Evolutionary conservation across 35 echinoderm and acorn worm genomes (phyloP).

Genomic region (Holothuria glaberrima): DNA sequence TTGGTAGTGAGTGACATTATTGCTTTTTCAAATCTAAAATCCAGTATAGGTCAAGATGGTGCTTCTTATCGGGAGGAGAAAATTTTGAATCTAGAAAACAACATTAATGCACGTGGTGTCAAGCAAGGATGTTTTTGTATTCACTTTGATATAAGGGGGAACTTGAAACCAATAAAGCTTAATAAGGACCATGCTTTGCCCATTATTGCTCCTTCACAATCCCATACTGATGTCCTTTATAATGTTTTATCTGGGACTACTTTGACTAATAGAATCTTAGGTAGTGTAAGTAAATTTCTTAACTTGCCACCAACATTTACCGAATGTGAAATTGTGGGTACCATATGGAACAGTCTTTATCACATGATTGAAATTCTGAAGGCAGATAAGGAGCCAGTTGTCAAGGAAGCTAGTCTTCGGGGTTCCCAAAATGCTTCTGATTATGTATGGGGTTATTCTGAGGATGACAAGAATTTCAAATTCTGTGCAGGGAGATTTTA

Average conservation of each 20-base stretch:
- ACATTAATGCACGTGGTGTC: constrained; percentile 18
- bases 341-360: constrained; percentile 54
- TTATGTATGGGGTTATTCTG: constrained; percentile 68
- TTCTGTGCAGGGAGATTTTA: constrained; percentile 66
- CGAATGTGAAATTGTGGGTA: constrained; percentile 10
- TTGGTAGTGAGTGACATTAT: constrained; percentile 10
- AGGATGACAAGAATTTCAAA: constrained; percentile 26
- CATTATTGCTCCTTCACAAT: not conserved
- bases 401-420: not conserved
- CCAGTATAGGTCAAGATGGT: not conserved
- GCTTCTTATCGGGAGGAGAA: constrained; percentile 5
- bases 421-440: constrained; percentile 40
- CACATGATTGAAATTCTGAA: constrained; percentile 61
- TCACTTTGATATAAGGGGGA: constrained; percentile 15
- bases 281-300: not conserved
- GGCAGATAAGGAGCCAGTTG: constrained; percentile 37
- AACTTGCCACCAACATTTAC: not conserved
- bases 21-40: not conserved
- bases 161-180: constrained; percentile 25
- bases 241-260: not conserved
- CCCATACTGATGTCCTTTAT: not conserved
- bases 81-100: constrained; percentile 29
- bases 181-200: constrained; percentile 40
- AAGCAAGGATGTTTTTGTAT: constrained; percentile 24
- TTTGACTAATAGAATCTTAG: not conserved